phyloP scores from a whole-genome alignment of 2,888 invertebrate species.

The Zeuzera pyrina region DNA sequence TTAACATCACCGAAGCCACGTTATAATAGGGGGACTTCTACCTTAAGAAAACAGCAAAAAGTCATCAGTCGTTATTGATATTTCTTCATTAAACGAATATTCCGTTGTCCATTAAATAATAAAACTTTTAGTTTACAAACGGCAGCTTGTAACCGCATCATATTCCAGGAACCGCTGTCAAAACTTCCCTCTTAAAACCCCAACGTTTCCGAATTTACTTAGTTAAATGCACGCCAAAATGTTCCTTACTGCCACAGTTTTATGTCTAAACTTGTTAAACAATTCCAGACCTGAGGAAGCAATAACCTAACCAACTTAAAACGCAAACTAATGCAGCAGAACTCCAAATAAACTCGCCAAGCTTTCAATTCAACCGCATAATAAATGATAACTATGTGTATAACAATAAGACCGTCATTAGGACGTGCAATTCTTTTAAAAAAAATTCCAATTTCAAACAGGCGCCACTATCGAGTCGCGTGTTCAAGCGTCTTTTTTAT shows the following conservation, averaged over 20 bases:
- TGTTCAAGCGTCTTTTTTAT: slow-evolving; percentile 24
- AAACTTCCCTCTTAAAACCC: slow-evolving; percentile 29
- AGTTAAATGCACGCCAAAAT: slow-evolving; percentile 16
- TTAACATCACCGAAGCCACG: no score
- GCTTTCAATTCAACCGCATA: slow-evolving; percentile 7
- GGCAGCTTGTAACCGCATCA: slow-evolving; percentile 23
- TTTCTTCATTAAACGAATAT: slow-evolving; percentile 11
- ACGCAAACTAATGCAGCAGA: slow-evolving; percentile 18
- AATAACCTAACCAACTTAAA: slow-evolving; percentile 17
- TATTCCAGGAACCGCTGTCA: slow-evolving; percentile 16
- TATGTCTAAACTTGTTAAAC: slow-evolving; percentile 15
- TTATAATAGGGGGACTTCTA: no score
- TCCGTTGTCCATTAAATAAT: slow-evolving; percentile 25
- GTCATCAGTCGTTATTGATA: no score
- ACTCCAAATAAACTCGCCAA: slow-evolving; percentile 8
- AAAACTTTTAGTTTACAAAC: slow-evolving; percentile 30
- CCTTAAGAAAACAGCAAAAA: no score
- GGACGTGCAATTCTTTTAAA: slow-evolving; percentile 17
- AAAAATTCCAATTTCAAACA: slow-evolving; percentile 29
- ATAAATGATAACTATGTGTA: slow-evolving; percentile 2
- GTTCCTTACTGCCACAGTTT: slow-evolving; percentile 15
- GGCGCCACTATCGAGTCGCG: slow-evolving; percentile 29
- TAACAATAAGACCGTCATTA: not conserved
- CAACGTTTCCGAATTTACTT: slow-evolving; percentile 15
- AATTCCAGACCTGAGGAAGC: slow-evolving; percentile 8